Base-by-base conservation (phyloP, 2,113 vertebrate species). In the Oncorhynchus kisutch region DNA sequence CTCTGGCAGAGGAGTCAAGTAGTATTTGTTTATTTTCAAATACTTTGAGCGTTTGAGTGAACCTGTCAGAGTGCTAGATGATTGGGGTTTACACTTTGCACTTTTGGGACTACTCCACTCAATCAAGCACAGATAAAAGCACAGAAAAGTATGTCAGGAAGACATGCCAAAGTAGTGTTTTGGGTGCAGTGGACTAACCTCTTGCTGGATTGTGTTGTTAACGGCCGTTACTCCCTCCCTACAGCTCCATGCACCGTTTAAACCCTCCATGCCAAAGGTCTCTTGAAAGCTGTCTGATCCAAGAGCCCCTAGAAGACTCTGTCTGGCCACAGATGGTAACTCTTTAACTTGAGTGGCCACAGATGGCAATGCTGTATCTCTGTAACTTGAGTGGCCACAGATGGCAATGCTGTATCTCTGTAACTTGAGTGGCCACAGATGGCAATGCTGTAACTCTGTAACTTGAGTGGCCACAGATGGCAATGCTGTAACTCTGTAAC, bases 201-300 rank as follows among this genome's bases (percentile, higher is more conserved):
- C 34, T 39, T 79, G 27, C 82, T 72, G 62, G n/a, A 67, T 13
- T 70, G n/a, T 77, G 54, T 31, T 73, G 62, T 71, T 60, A 54
- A 49, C 54, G 48, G 57, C 75, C 71, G 65, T 13, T 22, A n/a
- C 72, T 81, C 57, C 62, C 77, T 67, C 5, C 5, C 1, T 59
- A n/a, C 24, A 70, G 13, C 78, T 54, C 27, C 22, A 13, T 70
- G 45, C 31, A 62, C 31, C 60, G 67, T 71, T 45, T 16, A 64
- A 67, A 45, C 65, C 31, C 75, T 65, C 74, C n/a, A 25, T 74
- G 51, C 62, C 65, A 24, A 60, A 66, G 5, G 22, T 31, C 75
- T 78, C 0, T 60, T 80, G 79, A 66, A 81, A 72, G 70, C 67
- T 24, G 73, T 81, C 59, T 65, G 22, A 70, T 66, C 51, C 13